Evolutionary conservation across 2,888 invertebrate genomes (phyloP), one percentile per base, ranked within the genome.

Genomic region (Meteorus colon): DNA sequence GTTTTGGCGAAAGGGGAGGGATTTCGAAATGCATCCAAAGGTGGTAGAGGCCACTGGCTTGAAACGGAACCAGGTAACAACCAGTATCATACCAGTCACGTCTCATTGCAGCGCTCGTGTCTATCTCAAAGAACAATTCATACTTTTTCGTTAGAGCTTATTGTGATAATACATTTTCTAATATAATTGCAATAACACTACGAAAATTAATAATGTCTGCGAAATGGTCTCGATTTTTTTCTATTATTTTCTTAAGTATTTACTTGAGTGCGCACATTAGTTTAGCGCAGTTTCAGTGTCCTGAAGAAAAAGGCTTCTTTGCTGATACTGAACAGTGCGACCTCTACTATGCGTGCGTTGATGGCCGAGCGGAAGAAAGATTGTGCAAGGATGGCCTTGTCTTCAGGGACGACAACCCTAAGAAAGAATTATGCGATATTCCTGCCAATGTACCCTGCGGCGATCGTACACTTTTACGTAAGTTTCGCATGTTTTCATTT

Each of bases 321-420:
- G 92, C 94, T 4, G 95, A 96, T 88, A 91, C 91, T 1, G 92
- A 93, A 85, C 95, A 95, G 88, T 96, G 96, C 87, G 96, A 96
- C 90, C 92, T 95, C 79, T 96, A 95, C 89, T 95, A 94, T 90
- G 92, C 92, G 84, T 95, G 95, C 90, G 90, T 90, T 75, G 92
- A 93, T 89, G 94, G 94, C 34, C 90, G 91, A 76, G 88, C 94
- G 3, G 94, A 94, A 87, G 91, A 92, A 75, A 93, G 91, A 81
- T 90, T 95, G 16, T 96, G 96, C 87, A 95, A 95, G 0, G 96
- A 96, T 81, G 96, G 96, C 1, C 90, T 96, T 45, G 94, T 95
- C 29, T 96, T 95, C 89, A 92, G 93, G 75, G 94, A 94, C 81
- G 92, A 92, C 81, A 94, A 94, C 86, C 92, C 94, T 0, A 93